A percentile compares a stretch with the other conserved stretches of the same genome.
phyloP scores from a whole-genome alignment of 2,888 invertebrate species.

The Philaethria dido region DNA sequence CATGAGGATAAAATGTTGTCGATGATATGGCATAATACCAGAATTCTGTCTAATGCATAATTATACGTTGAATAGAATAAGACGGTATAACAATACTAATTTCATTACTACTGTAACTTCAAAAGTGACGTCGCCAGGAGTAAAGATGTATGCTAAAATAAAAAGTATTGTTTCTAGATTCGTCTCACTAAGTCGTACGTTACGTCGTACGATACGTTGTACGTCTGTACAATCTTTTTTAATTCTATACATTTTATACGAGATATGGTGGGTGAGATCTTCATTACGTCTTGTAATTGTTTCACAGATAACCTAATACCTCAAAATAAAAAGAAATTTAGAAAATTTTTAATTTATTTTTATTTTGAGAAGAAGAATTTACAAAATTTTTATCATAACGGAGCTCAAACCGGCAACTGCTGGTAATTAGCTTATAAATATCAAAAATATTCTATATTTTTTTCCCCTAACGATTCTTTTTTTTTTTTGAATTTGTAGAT shows the following conservation, averaged over 20 bases:
- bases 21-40: slow-evolving; percentile 51
- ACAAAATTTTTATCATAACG: too few species aligned
- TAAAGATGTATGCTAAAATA: slow-evolving; percentile 85
- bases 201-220: too few species aligned
- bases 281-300: slow-evolving; percentile 52
- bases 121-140: slow-evolving; percentile 85
- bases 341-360: too few species aligned
- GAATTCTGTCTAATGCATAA: slow-evolving; percentile 56
- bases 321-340: too few species aligned
- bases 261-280: slow-evolving; percentile 52
- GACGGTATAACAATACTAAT: slow-evolving; percentile 80
- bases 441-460: too few species aligned
- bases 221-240: slow-evolving; percentile 73
- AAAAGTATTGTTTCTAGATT: slow-evolving; percentile 64
- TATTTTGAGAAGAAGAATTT: too few species aligned
- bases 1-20: slow-evolving; percentile 59
- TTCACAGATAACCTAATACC: too few species aligned
- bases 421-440: too few species aligned
- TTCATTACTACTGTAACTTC: slow-evolving; percentile 85
- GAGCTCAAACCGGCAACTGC: too few species aligned
- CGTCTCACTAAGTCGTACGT: slow-evolving; percentile 61
- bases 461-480: too few species aligned
- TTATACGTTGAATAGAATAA: slow-evolving; percentile 67
- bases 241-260: slow-evolving; percentile 78
- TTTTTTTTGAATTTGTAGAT: too few species aligned